phyloP scores from a whole-genome alignment of 2,113 vertebrate species.

The Enhydra lutris region DNA sequence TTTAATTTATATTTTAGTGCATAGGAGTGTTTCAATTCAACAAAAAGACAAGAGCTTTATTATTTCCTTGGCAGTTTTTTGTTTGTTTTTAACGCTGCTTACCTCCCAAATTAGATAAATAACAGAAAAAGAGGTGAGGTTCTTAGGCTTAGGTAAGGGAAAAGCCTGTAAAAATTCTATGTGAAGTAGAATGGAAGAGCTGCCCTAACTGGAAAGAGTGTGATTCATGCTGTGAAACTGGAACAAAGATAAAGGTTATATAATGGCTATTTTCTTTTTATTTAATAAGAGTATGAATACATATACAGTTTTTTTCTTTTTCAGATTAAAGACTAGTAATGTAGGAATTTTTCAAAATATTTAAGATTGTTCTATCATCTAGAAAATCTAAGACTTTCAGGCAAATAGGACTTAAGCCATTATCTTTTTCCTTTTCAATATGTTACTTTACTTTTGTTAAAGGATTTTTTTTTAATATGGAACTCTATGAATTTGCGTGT shows the following conservation, averaged over 20 bases:
- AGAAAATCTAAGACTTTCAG: background rate
- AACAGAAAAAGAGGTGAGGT: constrained; percentile 44
- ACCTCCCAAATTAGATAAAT: constrained; percentile 66
- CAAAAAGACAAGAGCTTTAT: constrained; percentile 39
- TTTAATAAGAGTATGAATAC: background rate
- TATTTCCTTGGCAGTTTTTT: constrained; percentile 60
- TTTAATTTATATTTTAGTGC: constrained; percentile 5
- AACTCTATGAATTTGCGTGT: background rate
- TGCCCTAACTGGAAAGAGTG: background rate
- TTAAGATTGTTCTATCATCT: background rate
- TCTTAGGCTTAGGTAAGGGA: constrained; percentile 18
- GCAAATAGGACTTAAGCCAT: background rate
- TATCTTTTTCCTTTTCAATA: background rate
- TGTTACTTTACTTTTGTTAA: background rate
- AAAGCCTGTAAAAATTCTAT: background rate
- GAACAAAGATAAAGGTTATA: background rate
- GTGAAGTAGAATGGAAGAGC: background rate
- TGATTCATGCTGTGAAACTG: background rate
- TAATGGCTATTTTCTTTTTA: background rate
- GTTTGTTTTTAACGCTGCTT: constrained; percentile 53
- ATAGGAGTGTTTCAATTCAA: constrained; percentile 15
- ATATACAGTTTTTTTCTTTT: background rate
- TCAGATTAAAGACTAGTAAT: background rate
- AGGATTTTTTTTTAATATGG: background rate
- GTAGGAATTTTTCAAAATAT: background rate